Evolutionary conservation across 2,888 invertebrate genomes (phyloP), one percentile per base, ranked within the genome.

Genomic region (Adelphocoris suturalis): DNA sequence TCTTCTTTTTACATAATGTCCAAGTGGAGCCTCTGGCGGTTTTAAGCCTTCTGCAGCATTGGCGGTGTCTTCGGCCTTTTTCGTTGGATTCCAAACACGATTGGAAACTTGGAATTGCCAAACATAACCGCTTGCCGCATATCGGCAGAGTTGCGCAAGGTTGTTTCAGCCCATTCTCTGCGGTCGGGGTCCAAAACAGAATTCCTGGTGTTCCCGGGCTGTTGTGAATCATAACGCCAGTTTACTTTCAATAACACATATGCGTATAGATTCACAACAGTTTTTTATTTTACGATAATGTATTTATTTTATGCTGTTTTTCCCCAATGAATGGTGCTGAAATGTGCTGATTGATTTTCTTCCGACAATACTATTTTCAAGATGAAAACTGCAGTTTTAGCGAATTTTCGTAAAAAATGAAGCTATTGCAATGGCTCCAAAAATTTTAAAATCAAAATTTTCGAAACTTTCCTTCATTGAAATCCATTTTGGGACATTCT

Each of bases 1-100:
- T 61, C 61, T 61, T 61, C 16, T 61, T 61, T 61, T 61, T 61
- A 61, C 61, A 19, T 61, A 61, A 61, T 19, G 61, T 19, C 19
- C 16, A 16, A 61, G 61, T 3, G 61, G 19, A 61, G 61, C 19
- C 19, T 16, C 61, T 61, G 61, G n/a, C 61, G n/a, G 19, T 52
- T 52, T 14, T 16, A 16, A 16, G 52, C n/a, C 61, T 16, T 19
- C 9, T 61, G 19, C 61, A 61, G 9, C 11, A n/a, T 19, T 61
- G 16, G 7, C n/a, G 61, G 0, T 19, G 61, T 61, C 61, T n/a
- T 61, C 61, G 19, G 19, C 61, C 61, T 61, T 61, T 61, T 19
- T 19, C 19, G n/a, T 61, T 61, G 61, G 61, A 19, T 61, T 9
- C 61, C 61, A 61, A 61, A 61, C 61, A 4, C 61, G 61, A 61